Percentiles rank a stretch among this genome's conserved stretches.
Conservation (phyloP, 2,797 vertebrate genomes). For the Sebastolobus altivelis region DNA sequence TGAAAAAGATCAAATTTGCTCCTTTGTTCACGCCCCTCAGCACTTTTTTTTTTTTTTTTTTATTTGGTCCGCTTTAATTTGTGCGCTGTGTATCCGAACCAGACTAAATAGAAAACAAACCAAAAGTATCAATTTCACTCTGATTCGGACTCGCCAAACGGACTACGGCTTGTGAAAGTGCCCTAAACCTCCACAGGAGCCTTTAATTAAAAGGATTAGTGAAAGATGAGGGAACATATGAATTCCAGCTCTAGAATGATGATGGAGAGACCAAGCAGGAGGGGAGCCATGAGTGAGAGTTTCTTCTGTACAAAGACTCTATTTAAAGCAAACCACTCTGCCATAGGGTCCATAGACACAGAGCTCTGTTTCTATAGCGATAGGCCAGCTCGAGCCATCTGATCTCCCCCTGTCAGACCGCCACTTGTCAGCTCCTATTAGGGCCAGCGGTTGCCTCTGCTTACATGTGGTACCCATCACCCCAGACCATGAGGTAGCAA, state of each 20-base stretch:
- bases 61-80: no score
- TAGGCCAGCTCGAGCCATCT: constrained; percentile 42
- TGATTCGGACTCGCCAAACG: no score
- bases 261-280: constrained; percentile 8
- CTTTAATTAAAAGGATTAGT: constrained; percentile 33
- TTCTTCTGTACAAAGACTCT: constrained; percentile 64
- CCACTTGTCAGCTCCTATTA: constrained; percentile 72
- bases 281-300: constrained; percentile 7
- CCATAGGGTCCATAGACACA: constrained; percentile 34
- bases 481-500: constrained; percentile 57
- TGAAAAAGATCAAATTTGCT: no score
- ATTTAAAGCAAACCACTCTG: constrained; percentile 55
- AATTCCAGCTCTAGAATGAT: constrained; percentile 4
- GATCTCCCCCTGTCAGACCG: constrained; percentile 62
- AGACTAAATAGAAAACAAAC: no score
- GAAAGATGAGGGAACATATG: constrained; percentile 2
- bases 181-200: background rate
- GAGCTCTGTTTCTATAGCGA: constrained; percentile 52
- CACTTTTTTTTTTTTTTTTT: no score
- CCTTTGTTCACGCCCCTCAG: no score
- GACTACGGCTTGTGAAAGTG: no score
- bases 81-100: no score
- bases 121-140: no score
- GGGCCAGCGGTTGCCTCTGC: constrained; percentile 47
- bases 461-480: constrained; percentile 76